These are phyloP conservation scores for Cremastinae sp. DNA, from an alignment of 2,888 invertebrate species.

Conservation along the genomic window DNA sequence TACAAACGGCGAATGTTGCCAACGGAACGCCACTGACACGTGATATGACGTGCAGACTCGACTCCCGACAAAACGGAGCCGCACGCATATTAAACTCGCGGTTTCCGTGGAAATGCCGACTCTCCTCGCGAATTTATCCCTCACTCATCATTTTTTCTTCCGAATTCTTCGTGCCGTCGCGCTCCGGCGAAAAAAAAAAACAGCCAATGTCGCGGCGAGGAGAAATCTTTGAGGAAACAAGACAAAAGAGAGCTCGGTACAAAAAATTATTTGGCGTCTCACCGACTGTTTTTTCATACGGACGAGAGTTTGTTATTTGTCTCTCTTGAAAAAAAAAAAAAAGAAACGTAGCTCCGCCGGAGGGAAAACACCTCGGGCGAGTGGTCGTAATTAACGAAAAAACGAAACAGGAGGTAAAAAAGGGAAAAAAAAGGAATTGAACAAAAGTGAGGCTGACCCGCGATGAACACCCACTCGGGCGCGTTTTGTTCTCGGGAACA, in stretches of 20 bases:
- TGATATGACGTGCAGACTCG: conserved; percentile 63
- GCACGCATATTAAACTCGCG: conserved; percentile 63
- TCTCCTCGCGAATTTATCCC: conserved; percentile 28
- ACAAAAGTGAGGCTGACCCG: conserved; percentile 54
- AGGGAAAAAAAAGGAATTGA: too few species aligned
- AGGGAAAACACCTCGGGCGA: background rate
- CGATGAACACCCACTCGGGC: background rate
- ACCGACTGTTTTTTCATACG: background rate
- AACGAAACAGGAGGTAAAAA: conserved; percentile 50
- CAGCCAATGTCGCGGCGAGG: background rate
- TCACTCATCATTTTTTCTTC: conserved; percentile 3
- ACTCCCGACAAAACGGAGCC: conserved; percentile 69
- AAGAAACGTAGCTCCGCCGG: background rate
- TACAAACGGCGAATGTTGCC: conserved; percentile 47
- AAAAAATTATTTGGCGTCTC: too few species aligned
- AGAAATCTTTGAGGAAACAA: background rate
- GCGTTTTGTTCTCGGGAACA: conserved; percentile 59
- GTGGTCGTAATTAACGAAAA: conserved; percentile 16
- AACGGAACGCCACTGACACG: conserved; percentile 61
- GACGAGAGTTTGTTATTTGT: background rate
- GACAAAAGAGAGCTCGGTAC: too few species aligned
- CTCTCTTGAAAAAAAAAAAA: background rate
- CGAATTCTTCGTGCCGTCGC: background rate
- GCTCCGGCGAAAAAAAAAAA: background rate
- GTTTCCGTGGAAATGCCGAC: conserved; percentile 45